Percentiles rank a stretch among this genome's conserved stretches.
Evolutionary conservation across 30 jellyfish, hydroid and myxozoan species (phyloP).

Genomic region (Aurelia sp.): DNA sequence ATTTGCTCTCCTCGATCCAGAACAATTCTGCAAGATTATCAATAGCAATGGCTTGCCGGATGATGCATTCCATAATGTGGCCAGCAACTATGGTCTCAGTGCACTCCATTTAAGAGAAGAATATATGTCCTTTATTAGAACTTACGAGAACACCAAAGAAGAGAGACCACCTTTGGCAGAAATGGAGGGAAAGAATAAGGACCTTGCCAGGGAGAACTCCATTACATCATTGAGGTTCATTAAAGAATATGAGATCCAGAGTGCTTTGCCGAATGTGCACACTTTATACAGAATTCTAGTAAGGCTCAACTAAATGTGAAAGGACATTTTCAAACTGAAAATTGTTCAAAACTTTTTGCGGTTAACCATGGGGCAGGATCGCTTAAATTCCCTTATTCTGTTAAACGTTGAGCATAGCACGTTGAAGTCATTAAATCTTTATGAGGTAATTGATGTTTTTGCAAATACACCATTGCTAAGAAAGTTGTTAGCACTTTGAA

Average conservation of each 20-base stretch:
- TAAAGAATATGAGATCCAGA: not conserved
- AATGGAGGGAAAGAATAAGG: not conserved
- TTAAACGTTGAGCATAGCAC: not conserved
- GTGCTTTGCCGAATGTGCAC: not conserved
- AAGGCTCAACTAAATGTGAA: not conserved
- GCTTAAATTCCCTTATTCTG: not conserved
- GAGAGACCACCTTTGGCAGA: not conserved
- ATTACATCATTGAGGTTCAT: not conserved
- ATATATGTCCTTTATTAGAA: not conserved
- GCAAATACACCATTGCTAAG: not conserved
- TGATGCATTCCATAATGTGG: not conserved
- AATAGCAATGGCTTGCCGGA: not conserved
- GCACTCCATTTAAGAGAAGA: slow-evolving; percentile 1
- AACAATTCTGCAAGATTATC: not conserved
- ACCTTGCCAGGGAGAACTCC: not conserved
- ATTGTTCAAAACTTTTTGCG: no score
- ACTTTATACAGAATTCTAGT: not conserved
- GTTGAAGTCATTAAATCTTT: not conserved
- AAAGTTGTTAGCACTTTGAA: not conserved
- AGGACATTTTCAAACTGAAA: slow-evolving; percentile 1
- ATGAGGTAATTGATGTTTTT: not conserved
- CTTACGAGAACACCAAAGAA: slow-evolving; percentile 8
- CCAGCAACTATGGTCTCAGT: not conserved
- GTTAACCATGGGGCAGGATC: slow-evolving; percentile 6
- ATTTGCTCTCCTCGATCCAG: slow-evolving; percentile 37